phyloP scores from a whole-genome alignment of 1,140 invertebrate genomes.

The Drosophila takahashii region DNA sequence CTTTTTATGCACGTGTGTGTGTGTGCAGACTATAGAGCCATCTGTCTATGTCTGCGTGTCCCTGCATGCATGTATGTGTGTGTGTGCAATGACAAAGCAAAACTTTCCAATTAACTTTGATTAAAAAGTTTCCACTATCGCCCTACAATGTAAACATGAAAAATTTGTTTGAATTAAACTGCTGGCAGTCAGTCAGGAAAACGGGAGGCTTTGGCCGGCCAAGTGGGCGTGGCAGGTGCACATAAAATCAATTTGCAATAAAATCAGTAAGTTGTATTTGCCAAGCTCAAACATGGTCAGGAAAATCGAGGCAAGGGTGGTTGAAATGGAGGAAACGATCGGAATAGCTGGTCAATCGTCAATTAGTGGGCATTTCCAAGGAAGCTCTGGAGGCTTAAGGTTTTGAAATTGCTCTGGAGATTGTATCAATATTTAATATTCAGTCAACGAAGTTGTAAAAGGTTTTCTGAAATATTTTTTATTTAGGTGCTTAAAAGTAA shows the following conservation, averaged over 20 bases:
- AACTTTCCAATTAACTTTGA: slow-evolving; percentile 83
- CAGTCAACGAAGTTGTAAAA: no score
- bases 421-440: no score
- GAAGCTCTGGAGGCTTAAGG: neutral
- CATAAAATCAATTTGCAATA: slow-evolving; percentile 83
- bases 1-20: slow-evolving; percentile 65
- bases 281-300: slow-evolving; percentile 55
- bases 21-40: slow-evolving; percentile 48
- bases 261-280: slow-evolving; percentile 82
- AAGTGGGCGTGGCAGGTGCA: slow-evolving; percentile 52
- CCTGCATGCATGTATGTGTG: slow-evolving; percentile 26
- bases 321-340: slow-evolving; percentile 1
- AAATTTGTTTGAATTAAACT: slow-evolving; percentile 81
- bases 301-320: no score
- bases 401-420: neutral
- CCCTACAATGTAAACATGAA: slow-evolving; percentile 82
- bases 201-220: slow-evolving; percentile 15
- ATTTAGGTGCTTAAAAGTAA: no score
- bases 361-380: slow-evolving; percentile 14
- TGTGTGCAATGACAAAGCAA: slow-evolving; percentile 79
- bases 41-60: slow-evolving; percentile 37
- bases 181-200: slow-evolving; percentile 26
- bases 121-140: slow-evolving; percentile 83
- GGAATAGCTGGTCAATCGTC: neutral
- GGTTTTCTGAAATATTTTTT: no score